Evolutionary conservation across 2,888 invertebrate species (phyloP).

Genomic region (Diadegma fenestrale): DNA sequence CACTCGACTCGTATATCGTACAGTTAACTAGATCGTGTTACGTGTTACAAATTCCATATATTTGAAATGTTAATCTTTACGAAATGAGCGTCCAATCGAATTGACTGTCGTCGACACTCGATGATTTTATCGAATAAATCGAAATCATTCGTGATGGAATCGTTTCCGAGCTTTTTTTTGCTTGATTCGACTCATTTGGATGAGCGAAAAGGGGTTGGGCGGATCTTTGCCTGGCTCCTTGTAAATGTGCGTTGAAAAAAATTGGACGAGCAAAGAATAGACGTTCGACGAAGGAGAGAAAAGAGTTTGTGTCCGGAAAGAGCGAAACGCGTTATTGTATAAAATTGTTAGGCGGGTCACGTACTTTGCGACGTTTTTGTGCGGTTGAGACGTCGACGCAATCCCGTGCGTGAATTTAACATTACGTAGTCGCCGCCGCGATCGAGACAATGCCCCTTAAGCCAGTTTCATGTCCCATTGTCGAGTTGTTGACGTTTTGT

Average conservation of each 20-base stretch:
- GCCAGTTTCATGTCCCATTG: conserved; percentile 37
- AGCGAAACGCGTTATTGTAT: conserved; percentile 18
- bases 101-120: not conserved
- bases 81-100: not conserved
- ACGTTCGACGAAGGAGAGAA: conserved; percentile 5
- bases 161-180: not conserved
- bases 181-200: not conserved
- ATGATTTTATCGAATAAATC: not conserved
- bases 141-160: not conserved
- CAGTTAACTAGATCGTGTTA: conserved; percentile 3
- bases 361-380: conserved; percentile 68
- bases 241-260: not conserved
- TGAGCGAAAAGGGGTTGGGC: not conserved
- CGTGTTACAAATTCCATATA: not conserved
- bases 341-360: conserved; percentile 72
- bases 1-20: conserved; percentile 5
- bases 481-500: conserved; percentile 27
- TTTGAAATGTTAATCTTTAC: not conserved
- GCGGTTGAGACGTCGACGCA: conserved; percentile 33
- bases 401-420: conserved; percentile 31
- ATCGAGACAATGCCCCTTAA: conserved; percentile 34
- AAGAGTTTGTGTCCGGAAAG: conserved; percentile 24
- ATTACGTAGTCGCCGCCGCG: conserved; percentile 19
- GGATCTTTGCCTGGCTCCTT: not conserved
- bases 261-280: not conserved